A percentile compares a stretch with the other conserved stretches of the same genome.
These are phyloP conservation scores for Phoronis australis DNA, from an alignment of 2,888 invertebrate species.

Conservation along the genomic window DNA sequence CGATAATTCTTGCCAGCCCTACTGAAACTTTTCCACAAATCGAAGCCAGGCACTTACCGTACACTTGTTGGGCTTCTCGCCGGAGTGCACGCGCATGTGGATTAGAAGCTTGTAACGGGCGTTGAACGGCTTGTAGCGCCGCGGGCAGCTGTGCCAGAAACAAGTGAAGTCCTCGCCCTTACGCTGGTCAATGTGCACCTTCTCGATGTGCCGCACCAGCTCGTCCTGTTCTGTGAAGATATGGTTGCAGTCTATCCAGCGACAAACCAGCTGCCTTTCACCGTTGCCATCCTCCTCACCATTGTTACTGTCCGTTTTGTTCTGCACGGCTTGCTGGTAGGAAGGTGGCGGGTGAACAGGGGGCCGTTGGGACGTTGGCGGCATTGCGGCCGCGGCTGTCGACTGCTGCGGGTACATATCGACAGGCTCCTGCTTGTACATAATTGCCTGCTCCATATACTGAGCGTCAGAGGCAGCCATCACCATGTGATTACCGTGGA, in stretches of 20 bases:
- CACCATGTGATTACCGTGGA: slow-evolving; percentile 19
- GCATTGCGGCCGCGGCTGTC: too few relatives aligned
- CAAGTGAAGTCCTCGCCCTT: slow-evolving; percentile 52
- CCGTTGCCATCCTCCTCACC: slow-evolving; percentile 31
- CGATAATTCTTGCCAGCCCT: not conserved
- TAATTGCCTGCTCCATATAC: not conserved
- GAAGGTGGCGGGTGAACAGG: slow-evolving; percentile 35
- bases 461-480: not conserved
- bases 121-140: slow-evolving; percentile 49
- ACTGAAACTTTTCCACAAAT: too few relatives aligned
- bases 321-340: slow-evolving; percentile 30
- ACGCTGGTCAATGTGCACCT: slow-evolving; percentile 50
- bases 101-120: slow-evolving; percentile 52
- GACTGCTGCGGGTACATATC: too few relatives aligned
- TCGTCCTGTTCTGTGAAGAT: slow-evolving; percentile 45
- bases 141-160: slow-evolving; percentile 49
- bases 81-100: slow-evolving; percentile 52
- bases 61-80: slow-evolving; percentile 52
- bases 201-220: slow-evolving; percentile 50
- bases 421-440: not conserved
- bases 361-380: not conserved
- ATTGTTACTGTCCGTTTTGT: slow-evolving; percentile 10
- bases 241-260: slow-evolving; percentile 49
- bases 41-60: slow-evolving; percentile 50
- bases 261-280: slow-evolving; percentile 38